phyloP scores from a whole-genome alignment of 1,140 invertebrate genomes.

The Monochamus saltuarius region DNA sequence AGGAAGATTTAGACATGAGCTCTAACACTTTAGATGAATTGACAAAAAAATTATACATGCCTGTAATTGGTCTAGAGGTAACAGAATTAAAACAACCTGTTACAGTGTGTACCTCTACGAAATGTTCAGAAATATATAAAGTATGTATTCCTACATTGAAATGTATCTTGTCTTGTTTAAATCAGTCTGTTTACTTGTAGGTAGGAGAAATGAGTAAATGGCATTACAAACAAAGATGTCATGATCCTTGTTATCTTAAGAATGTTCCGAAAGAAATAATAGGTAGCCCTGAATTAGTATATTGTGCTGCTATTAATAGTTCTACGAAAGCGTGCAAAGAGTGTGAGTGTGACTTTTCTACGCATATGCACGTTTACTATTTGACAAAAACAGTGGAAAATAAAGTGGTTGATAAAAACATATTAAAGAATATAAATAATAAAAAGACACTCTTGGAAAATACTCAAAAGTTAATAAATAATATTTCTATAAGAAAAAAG shows the following conservation, averaged over 20 bases:
- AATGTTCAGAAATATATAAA: constrained; percentile 36
- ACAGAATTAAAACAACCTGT: constrained; percentile 40
- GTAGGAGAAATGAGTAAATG: constrained; percentile 19
- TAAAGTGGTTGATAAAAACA: constrained; percentile 23
- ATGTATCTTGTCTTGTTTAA: no score
- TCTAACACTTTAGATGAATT: constrained; percentile 36
- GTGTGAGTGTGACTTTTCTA: constrained; percentile 35
- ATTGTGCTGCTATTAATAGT: constrained; percentile 37
- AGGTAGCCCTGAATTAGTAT: constrained; percentile 32
- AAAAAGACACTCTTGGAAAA: constrained; percentile 26
- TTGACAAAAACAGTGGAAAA: constrained; percentile 29
- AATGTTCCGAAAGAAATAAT: constrained; percentile 41
- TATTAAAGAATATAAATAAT: constrained; percentile 27
- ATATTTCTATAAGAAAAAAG: constrained; percentile 22
- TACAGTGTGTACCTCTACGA: constrained; percentile 42
- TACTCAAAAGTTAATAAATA: constrained; percentile 21
- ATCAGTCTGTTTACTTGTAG: no score
- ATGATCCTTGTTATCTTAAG: constrained; percentile 37
- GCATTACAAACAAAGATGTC: constrained; percentile 45
- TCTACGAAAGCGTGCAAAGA: constrained; percentile 30
- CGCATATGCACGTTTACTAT: constrained; percentile 45
- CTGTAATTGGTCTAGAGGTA: constrained; percentile 37
- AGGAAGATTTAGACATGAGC: constrained; percentile 8
- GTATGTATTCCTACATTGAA: constrained; percentile 40
- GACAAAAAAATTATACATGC: constrained; percentile 41